phyloP scores from a whole-genome alignment of 2,888 invertebrate genomes.

The Napeogenes sylphis region DNA sequence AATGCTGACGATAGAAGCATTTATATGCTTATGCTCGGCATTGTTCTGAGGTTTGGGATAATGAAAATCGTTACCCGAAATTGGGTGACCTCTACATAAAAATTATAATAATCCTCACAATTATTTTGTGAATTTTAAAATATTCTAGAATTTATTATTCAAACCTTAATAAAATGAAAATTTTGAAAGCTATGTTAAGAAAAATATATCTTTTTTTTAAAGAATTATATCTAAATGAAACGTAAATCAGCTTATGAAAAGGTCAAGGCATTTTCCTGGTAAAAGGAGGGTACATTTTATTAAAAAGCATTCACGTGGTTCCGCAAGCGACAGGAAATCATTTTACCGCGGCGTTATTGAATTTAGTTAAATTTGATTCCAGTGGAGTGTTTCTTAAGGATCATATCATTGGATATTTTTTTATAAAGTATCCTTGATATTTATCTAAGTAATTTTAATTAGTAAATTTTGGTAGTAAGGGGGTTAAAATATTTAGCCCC shows the following conservation, averaged over 20 bases:
- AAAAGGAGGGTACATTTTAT: slow-evolving; percentile 36
- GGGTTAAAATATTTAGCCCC: too few relatives aligned
- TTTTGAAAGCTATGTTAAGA: too few relatives aligned
- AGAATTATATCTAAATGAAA: background rate
- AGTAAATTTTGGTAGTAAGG: too few relatives aligned
- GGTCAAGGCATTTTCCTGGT: slow-evolving; percentile 1
- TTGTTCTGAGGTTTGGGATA: slow-evolving; percentile 23
- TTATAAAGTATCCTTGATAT: too few relatives aligned
- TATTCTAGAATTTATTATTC: too few relatives aligned
- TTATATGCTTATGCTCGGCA: background rate
- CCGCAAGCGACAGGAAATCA: slow-evolving; percentile 40
- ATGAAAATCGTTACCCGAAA: slow-evolving; percentile 32
- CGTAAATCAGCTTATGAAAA: background rate
- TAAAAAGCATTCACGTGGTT: slow-evolving; percentile 47
- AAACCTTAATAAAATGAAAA: too few relatives aligned
- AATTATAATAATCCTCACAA: slow-evolving; percentile 23
- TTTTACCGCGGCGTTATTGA: slow-evolving; percentile 68
- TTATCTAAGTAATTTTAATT: too few relatives aligned
- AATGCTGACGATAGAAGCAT: background rate
- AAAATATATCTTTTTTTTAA: too few relatives aligned
- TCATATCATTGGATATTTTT: too few relatives aligned
- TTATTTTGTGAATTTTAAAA: too few relatives aligned
- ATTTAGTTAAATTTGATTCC: slow-evolving; percentile 59
- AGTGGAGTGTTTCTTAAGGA: slow-evolving; percentile 20
- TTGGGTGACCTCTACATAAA: slow-evolving; percentile 31